These are phyloP conservation scores for Cygnus atratus DNA, from an alignment of 2,113 vertebrate genomes.

Conservation along the genomic window DNA sequence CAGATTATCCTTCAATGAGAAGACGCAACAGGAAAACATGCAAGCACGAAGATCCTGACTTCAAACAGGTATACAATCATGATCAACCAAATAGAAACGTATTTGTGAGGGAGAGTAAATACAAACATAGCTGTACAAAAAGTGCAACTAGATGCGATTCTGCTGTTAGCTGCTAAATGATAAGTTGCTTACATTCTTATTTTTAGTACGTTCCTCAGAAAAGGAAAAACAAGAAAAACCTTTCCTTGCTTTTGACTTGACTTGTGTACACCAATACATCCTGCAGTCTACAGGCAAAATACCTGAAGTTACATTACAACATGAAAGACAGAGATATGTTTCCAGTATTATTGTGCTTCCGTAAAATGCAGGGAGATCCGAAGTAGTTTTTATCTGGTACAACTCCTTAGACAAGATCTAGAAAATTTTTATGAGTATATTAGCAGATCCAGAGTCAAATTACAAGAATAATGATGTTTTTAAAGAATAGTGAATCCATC, in stretches of 20 bases:
- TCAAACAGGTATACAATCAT: conserved; percentile 28
- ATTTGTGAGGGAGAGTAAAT: background rate
- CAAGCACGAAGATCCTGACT: background rate
- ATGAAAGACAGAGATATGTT: background rate
- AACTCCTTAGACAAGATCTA: background rate
- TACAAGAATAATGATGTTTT: background rate
- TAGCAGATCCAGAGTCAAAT: background rate
- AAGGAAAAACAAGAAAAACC: background rate
- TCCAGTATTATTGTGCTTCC: background rate
- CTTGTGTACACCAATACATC: background rate
- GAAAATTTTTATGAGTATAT: background rate
- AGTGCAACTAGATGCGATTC: background rate
- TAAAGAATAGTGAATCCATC: background rate
- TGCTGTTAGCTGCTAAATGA: background rate
- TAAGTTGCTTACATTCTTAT: background rate
- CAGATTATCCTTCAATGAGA: background rate
- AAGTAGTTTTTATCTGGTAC: background rate
- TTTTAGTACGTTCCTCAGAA: background rate
- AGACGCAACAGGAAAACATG: background rate
- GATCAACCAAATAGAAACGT: background rate
- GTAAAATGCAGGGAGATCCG: background rate
- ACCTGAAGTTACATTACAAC: background rate
- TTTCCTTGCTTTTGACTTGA: background rate
- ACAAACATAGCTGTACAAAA: background rate
- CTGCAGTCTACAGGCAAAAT: background rate